Percentiles rank a stretch among this genome's conserved stretches.
Evolutionary conservation across 2,113 vertebrate species (phyloP).

Genomic region (Capricornis sumatraensis): DNA sequence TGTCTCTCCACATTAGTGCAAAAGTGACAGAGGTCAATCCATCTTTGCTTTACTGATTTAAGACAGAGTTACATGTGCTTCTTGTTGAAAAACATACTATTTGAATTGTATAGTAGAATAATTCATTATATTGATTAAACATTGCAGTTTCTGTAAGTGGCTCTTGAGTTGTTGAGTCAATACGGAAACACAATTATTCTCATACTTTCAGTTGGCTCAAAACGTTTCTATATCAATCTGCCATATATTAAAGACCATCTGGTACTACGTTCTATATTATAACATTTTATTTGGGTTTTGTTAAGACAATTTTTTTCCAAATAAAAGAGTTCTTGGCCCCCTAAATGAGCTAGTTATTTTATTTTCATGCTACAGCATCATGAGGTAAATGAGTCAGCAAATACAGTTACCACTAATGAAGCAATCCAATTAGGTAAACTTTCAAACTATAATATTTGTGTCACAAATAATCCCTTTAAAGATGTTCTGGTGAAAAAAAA

Average conservation of each 20-base stretch:
- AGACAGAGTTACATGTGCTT: slow-evolving; percentile 17
- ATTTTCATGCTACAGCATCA: background rate
- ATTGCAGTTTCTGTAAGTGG: slow-evolving; percentile 21
- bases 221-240: slow-evolving; percentile 40
- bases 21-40: background rate
- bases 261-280: background rate
- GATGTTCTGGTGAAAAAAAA: background rate
- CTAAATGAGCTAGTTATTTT: background rate
- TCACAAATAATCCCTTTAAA: background rate
- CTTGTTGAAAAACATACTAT: slow-evolving; percentile 43
- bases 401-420: background rate
- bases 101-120: slow-evolving; percentile 54
- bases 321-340: background rate
- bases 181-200: slow-evolving; percentile 25
- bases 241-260: slow-evolving; percentile 29
- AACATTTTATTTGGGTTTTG: slow-evolving; percentile 23
- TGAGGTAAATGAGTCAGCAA: background rate
- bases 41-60: slow-evolving; percentile 41
- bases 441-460: background rate
- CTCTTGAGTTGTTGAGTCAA: slow-evolving; percentile 56
- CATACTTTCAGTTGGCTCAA: slow-evolving; percentile 32
- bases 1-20: background rate
- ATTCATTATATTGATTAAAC: slow-evolving; percentile 62
- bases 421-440: background rate
- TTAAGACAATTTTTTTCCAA: background rate